Conservation (phyloP, 2,888 invertebrate genomes). For the Lepetodrilus schrolli region DNA sequence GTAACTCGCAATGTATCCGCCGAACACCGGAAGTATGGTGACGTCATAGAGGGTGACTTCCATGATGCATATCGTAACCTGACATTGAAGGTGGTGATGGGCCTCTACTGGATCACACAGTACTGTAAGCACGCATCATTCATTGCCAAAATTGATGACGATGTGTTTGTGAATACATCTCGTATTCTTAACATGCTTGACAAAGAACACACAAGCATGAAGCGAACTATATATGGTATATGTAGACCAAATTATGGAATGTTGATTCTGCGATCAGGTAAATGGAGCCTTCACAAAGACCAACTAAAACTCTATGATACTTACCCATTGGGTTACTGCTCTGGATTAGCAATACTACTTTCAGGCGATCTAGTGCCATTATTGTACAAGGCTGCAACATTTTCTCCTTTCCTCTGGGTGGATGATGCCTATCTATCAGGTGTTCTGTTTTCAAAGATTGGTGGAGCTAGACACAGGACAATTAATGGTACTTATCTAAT, state of each 20-base stretch:
- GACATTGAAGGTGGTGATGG: not conserved
- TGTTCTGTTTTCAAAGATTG: too few relatives aligned
- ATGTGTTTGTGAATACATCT: conserved; percentile 33
- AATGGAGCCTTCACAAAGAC: conserved; percentile 36
- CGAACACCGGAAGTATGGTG: not conserved
- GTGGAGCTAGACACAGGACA: too few relatives aligned
- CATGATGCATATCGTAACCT: not conserved
- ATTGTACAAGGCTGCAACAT: conserved; percentile 47
- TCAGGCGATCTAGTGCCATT: conserved; percentile 46
- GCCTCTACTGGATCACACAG: not conserved
- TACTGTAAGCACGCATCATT: conserved; percentile 42
- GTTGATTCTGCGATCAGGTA: conserved; percentile 36
- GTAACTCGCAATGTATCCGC: not conserved
- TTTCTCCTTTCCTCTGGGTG: conserved; percentile 60
- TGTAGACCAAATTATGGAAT: too few relatives aligned
- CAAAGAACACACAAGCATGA: too few relatives aligned
- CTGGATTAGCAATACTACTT: conserved; percentile 54
- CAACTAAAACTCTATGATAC: conserved; percentile 31
- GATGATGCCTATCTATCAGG: conserved; percentile 64
- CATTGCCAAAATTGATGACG: conserved; percentile 46
- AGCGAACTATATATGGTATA: too few relatives aligned
- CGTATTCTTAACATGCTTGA: not conserved
- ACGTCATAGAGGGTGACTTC: not conserved
- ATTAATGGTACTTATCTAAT: too few relatives aligned
- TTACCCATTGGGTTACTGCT: conserved; percentile 59